Base-by-base conservation (phyloP, 2,888 invertebrate species). In the Tetrapedia diversipes region DNA sequence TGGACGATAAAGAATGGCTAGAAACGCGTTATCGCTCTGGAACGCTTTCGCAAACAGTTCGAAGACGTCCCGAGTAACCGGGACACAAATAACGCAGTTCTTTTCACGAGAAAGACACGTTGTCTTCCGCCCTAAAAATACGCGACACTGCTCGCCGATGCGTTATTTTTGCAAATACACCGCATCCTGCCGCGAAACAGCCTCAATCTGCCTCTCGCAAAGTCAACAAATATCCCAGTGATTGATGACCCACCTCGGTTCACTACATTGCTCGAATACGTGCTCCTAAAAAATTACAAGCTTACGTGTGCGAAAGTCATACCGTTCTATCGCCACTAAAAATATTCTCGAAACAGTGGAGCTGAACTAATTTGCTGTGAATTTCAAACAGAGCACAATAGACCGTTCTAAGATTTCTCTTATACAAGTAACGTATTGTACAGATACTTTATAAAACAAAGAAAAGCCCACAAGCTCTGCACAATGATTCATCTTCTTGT, bases 51-150 rank as follows among this genome's bases (percentile, higher is more conserved):
- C 51, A 43, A 53, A 65, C 43, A 34, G 66, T n/a, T 19, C 39
- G n/a, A 47, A 22, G 56, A 8, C 43, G 22, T n/a, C 22, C 10
- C 51, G 22, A 8, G 32, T 43, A 49, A 24, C 8, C 29, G 24
- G 45, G 47, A 56, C 54, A 47, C 75, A 49, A 73, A 74, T 74
- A 73, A 73, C 63, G 10, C 54, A 47, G 32, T 63, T 74, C 61
- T 73, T 56, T n/a, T 73, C 63, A 47, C n/a, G 11, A 19, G 73
- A 72, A 72, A 51, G 43, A 29, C 56, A 4, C 57, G 41, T 7
- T 16, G 45, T 22, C 19, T 43, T 45, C 24, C 45, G 65, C 24
- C 49, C 73, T 73, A 74, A 74, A 74, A 74, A 74, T 74, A 74
- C 56, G 16, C 56, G 39, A 11, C n/a, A 37, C 37, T 37, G 41